Base-by-base conservation (phyloP, 2,888 invertebrate species). In the Drosophila yooni region DNA sequence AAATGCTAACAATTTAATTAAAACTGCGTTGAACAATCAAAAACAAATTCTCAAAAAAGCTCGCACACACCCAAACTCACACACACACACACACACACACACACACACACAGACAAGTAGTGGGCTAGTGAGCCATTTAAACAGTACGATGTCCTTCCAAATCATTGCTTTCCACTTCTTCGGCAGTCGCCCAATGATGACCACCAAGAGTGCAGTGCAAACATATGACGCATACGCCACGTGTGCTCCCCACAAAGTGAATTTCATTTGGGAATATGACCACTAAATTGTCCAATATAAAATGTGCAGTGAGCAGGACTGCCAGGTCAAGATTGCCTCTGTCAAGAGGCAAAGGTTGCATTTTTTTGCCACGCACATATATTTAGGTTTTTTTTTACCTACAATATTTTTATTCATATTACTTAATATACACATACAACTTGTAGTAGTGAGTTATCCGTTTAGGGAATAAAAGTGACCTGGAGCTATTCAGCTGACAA, bases 191-290 rank as follows among this genome's bases (percentile, higher is more conserved):
- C 61, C 61, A 56, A 40, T 31, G 53, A 21, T 38, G 13, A 33
- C 31, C 40, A 51, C 15, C 51, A 66, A 48, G 62, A 81, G 83
- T 81, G 81, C 77, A 74, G 56, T 69, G 77, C 77, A 81, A 81
- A 81, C 83, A 81, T 63, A 80, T 80, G 67, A 83, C 76, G 73
- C 70, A 81, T 73, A 68, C 83, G 69, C 60, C 61, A 36, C 54
- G 61, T 67, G 50, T 54, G 38, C 56, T 27, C 33, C 53, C n/a
- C 57, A 51, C 65, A 83, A 86, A 77, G 73, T 70, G 76, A 89
- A 84, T 87, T 90, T 85, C 81, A 89, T 88, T 90, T 87, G 81
- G 79, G 84, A 83, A 87, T 85, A 80, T 76, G 70, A 75, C 80
- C 78, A 83, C 83, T 76, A 82, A 87, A 82, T 68, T 60, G 51